phyloP scores from a whole-genome alignment of 2,888 invertebrate genomes.

The Ecliptopera silaceata region DNA sequence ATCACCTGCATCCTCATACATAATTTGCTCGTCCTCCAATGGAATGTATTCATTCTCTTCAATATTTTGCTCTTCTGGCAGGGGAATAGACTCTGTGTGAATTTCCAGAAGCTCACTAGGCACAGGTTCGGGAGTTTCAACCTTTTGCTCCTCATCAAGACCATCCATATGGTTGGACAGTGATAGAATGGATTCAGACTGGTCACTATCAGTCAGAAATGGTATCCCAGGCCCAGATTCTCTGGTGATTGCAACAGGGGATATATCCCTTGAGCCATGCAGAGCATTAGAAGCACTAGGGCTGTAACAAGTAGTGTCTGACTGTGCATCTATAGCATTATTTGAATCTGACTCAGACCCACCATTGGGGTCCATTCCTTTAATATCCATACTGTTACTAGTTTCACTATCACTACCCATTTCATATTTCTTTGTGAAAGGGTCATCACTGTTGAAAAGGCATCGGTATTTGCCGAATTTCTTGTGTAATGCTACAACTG shows the following conservation, averaged over 20 bases:
- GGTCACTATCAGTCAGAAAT: conserved; percentile 37
- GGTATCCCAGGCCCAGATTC: conserved; percentile 33
- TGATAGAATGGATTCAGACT: conserved; percentile 23
- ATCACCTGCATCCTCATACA: conserved; percentile 59
- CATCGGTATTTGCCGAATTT: conserved; percentile 83
- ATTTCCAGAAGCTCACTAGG: conserved; percentile 29
- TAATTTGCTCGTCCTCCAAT: conserved; percentile 57
- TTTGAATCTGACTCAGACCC: conserved; percentile 80
- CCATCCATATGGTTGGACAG: conserved; percentile 23
- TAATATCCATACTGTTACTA: conserved; percentile 73
- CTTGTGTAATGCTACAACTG: conserved; percentile 73
- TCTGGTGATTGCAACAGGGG: conserved; percentile 44
- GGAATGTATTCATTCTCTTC: conserved; percentile 49
- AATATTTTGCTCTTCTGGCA: conserved; percentile 34
- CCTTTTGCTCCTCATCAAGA: conserved; percentile 27
- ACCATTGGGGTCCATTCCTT: conserved; percentile 69
- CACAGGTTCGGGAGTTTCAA: conserved; percentile 27
- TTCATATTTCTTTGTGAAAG: conserved; percentile 65
- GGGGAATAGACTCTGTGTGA: conserved; percentile 27
- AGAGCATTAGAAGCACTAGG: conserved; percentile 47
- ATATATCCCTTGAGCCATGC: conserved; percentile 56
- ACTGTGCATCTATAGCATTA: conserved; percentile 64
- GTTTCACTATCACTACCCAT: conserved; percentile 79
- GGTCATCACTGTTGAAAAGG: conserved; percentile 70
- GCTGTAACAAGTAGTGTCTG: conserved; percentile 62